Conservation (phyloP, 2,113 vertebrate genomes). For the Dromiciops gliroides region DNA sequence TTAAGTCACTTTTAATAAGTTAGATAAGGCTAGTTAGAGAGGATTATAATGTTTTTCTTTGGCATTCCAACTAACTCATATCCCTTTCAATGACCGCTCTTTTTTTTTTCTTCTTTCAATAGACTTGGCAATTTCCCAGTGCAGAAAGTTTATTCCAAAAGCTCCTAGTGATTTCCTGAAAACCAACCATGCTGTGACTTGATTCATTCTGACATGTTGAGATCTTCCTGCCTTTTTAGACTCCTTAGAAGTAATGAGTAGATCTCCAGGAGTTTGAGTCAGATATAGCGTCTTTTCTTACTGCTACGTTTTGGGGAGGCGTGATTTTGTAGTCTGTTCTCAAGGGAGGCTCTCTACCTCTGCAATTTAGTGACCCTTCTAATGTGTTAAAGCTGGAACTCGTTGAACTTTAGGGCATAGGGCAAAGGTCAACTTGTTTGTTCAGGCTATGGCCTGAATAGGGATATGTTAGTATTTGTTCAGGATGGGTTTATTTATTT, state of each 20-base stretch:
- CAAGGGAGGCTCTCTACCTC: background rate
- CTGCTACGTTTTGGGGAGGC: background rate
- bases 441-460: slow-evolving; percentile 66
- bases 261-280: background rate
- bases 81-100: slow-evolving; percentile 70
- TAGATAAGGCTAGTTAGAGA: slow-evolving; percentile 51
- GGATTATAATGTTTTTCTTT: slow-evolving; percentile 66
- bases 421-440: slow-evolving; percentile 66
- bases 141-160: slow-evolving; percentile 82
- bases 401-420: slow-evolving; percentile 39
- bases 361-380: slow-evolving; percentile 61
- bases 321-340: background rate
- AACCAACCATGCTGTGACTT: slow-evolving; percentile 77
- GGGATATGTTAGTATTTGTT: slow-evolving; percentile 67
- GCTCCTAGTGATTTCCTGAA: slow-evolving; percentile 83
- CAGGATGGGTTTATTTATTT: slow-evolving; percentile 60
- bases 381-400: slow-evolving; percentile 4
- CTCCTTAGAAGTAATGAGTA: slow-evolving; percentile 37
- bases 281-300: background rate
- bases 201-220: slow-evolving; percentile 80
- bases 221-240: slow-evolving; percentile 71
- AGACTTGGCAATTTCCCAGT: slow-evolving; percentile 77
- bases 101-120: slow-evolving; percentile 67
- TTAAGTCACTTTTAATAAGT: slow-evolving; percentile 63
- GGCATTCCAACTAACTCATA: slow-evolving; percentile 80